Conservation (phyloP, 1,140 invertebrate genomes). For the Zelostemma sp. region DNA sequence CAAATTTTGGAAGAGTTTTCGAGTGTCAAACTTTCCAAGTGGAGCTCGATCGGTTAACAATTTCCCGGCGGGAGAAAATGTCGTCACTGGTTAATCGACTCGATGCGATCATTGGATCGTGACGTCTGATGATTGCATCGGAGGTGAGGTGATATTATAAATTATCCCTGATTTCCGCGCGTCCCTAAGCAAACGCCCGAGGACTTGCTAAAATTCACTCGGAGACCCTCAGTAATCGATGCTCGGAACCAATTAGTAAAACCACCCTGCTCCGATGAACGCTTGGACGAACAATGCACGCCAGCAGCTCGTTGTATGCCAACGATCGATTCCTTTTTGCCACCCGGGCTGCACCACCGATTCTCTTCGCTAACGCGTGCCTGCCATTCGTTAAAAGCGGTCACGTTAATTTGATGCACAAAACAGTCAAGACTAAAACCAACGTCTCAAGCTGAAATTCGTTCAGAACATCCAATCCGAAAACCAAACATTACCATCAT, state of each 20-base stretch:
- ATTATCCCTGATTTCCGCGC: conserved; percentile 14
- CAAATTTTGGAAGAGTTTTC: too few relatives aligned
- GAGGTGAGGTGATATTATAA: background rate
- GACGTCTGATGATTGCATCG: background rate
- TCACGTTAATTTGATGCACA: conserved; percentile 15
- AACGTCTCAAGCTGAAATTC: conserved; percentile 41
- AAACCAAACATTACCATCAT: too few relatives aligned
- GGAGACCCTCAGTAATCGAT: conserved; percentile 53
- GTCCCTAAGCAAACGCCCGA: conserved; percentile 14
- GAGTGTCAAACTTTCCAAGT: too few relatives aligned
- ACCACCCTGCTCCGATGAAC: conserved; percentile 54
- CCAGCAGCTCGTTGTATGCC: conserved; percentile 28
- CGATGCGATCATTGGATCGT: background rate
- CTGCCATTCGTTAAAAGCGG: conserved; percentile 23
- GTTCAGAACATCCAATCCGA: conserved; percentile 28
- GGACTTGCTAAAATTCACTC: conserved; percentile 20
- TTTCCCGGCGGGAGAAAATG: too few relatives aligned
- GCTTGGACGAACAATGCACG: conserved; percentile 55
- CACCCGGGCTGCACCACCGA: conserved; percentile 23
- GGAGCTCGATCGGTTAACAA: too few relatives aligned
- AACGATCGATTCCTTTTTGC: conserved; percentile 51
- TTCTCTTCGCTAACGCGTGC: conserved; percentile 28
- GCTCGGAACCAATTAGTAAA: conserved; percentile 61
- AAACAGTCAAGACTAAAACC: conserved; percentile 13
- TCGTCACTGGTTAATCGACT: background rate